These are phyloP conservation scores for Porites australiensis DNA, from an alignment of 64 coral and sea anemone genomes.

Conservation along the genomic window DNA sequence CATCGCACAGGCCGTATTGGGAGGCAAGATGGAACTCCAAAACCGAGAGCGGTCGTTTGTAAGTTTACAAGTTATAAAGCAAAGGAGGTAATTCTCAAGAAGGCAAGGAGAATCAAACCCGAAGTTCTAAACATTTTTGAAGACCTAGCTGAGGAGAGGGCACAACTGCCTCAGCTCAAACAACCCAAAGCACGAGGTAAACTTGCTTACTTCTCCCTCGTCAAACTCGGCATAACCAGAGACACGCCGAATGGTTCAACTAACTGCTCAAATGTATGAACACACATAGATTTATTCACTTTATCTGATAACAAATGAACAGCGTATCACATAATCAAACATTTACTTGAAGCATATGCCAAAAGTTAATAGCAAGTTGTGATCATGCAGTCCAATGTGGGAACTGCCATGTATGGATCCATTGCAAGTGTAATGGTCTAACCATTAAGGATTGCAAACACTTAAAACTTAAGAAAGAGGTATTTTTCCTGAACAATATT, in stretches of 20 bases:
- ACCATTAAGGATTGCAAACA: too few relatives aligned
- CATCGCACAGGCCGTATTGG: not conserved
- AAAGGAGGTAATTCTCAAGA: not conserved
- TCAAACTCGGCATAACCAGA: not conserved
- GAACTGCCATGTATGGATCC: slow-evolving; percentile 17
- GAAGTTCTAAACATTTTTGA: not conserved
- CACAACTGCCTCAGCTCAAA: slow-evolving; percentile 20
- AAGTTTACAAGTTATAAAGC: slow-evolving; percentile 1
- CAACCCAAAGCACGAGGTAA: not conserved
- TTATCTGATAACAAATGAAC: slow-evolving; percentile 9
- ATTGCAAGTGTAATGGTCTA: slow-evolving; percentile 45
- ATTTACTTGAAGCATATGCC: slow-evolving; percentile 26
- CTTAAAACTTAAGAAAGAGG: too few relatives aligned
- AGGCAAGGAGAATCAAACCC: not conserved
- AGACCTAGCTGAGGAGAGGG: slow-evolving; percentile 30
- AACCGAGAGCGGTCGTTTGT: not conserved
- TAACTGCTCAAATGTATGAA: not conserved
- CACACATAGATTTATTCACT: not conserved
- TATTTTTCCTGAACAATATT: slow-evolving; percentile 39
- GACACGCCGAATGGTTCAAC: not conserved
- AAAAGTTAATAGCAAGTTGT: slow-evolving; percentile 26
- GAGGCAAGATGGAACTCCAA: not conserved
- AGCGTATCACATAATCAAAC: slow-evolving; percentile 39
- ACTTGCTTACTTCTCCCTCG: not conserved
- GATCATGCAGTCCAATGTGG: slow-evolving; percentile 30